Evolutionary conservation across 2,797 vertebrate genomes (phyloP).

Genomic region (Parotocinclus haroldoi): DNA sequence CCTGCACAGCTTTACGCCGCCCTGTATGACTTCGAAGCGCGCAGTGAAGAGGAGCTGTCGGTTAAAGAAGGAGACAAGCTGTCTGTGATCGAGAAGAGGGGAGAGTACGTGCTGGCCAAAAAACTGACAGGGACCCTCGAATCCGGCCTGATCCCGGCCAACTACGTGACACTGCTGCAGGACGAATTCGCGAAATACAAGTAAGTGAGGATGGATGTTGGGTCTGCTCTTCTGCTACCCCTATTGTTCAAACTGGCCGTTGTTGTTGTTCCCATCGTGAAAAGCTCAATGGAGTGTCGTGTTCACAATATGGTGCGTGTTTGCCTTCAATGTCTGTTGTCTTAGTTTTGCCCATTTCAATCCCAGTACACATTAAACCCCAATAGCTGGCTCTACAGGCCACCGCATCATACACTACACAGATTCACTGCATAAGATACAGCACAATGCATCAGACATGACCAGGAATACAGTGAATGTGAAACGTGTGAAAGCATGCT

Average conservation of each 20-base stretch:
- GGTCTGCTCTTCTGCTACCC: conserved; percentile 8
- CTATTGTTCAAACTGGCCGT: conserved; percentile 9
- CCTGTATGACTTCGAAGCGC: conserved; percentile 81
- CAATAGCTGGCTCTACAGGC: too few species aligned
- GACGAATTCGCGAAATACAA: conserved; percentile 78
- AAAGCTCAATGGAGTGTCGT: too few species aligned
- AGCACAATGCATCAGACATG: too few species aligned
- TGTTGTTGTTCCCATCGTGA: too few species aligned
- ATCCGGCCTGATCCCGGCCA: conserved; percentile 80
- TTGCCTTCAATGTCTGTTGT: too few species aligned
- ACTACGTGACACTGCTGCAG: conserved; percentile 76
- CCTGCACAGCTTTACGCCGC: conserved; percentile 74
- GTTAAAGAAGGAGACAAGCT: conserved; percentile 82
- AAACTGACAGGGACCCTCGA: conserved; percentile 77
- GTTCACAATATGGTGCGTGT: too few species aligned
- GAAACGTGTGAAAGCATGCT: too few species aligned
- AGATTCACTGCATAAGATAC: too few species aligned
- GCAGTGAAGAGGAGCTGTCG: conserved; percentile 79
- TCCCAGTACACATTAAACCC: too few species aligned
- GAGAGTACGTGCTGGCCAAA: conserved; percentile 79
- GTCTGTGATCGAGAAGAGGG: conserved; percentile 81
- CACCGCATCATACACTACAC: too few species aligned
- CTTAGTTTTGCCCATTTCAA: too few species aligned
- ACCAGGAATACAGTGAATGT: too few species aligned
- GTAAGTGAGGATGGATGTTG: conserved; percentile 69